Evolutionary conservation across 53 echinoderm and acorn worm genomes (phyloP).

Genomic region (Zoroaster sp.): DNA sequence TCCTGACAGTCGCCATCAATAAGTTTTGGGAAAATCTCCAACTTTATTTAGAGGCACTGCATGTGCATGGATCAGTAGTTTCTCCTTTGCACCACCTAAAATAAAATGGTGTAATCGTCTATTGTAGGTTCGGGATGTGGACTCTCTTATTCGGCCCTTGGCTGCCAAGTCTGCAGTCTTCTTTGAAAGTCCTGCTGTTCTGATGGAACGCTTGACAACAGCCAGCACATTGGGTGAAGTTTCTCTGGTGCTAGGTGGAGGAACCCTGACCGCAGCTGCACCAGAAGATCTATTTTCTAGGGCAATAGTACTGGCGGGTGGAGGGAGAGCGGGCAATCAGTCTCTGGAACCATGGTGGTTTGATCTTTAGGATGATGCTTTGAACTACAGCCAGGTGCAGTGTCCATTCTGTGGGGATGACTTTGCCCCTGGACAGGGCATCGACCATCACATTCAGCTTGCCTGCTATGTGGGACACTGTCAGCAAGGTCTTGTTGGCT

Average conservation of each 20-base stretch:
- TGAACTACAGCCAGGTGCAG: neutral
- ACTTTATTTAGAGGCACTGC: neutral
- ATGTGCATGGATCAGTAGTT: neutral
- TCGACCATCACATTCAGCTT: neutral
- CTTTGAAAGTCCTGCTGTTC: too few relatives aligned
- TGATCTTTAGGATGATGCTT: neutral
- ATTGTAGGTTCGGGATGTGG: neutral
- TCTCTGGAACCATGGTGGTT: neutral
- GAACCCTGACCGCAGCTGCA: neutral
- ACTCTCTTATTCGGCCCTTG: too few relatives aligned
- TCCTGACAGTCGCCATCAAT: neutral
- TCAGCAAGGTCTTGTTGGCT: neutral
- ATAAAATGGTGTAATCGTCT: neutral
- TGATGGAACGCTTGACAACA: neutral
- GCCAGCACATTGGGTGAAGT: neutral
- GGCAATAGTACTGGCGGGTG: neutral
- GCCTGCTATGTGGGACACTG: neutral
- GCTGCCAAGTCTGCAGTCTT: too few relatives aligned
- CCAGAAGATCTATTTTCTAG: neutral
- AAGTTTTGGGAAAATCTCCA: neutral
- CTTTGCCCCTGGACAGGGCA: neutral
- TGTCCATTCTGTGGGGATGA: neutral
- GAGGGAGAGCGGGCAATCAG: neutral
- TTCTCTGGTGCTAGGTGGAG: neutral
- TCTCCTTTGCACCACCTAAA: neutral